Conservation (phyloP, 2,888 invertebrate species). For the Noctua janthina region DNA sequence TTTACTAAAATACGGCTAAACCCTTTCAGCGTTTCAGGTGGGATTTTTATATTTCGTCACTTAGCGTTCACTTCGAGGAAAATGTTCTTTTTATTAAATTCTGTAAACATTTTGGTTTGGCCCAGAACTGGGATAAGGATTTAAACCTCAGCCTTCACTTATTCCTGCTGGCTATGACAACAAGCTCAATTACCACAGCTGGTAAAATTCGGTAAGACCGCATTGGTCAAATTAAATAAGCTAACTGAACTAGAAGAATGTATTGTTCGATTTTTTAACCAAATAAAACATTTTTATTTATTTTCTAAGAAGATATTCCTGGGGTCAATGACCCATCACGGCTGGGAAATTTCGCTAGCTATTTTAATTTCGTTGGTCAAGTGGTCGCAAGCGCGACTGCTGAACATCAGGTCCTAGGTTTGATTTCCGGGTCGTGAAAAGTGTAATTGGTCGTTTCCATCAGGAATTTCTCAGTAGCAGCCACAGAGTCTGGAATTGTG, state of each 20-base stretch:
- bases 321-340: too few relatives aligned
- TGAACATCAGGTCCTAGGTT: too few relatives aligned
- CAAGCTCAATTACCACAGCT: background rate
- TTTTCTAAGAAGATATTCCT: too few relatives aligned
- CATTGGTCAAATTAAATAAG: background rate
- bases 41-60: conserved; percentile 8
- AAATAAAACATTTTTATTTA: too few relatives aligned
- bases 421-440: too few relatives aligned
- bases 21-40: conserved; percentile 16
- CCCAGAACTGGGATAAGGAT: background rate
- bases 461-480: too few relatives aligned
- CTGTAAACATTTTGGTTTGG: conserved; percentile 5
- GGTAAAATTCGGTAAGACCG: background rate
- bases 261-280: too few relatives aligned
- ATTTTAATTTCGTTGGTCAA: too few relatives aligned
- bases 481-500: too few relatives aligned
- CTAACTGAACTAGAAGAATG: background rate
- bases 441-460: too few relatives aligned
- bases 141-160: background rate
- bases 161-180: background rate
- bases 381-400: too few relatives aligned
- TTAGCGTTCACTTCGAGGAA: conserved; percentile 11
- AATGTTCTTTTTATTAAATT: conserved; percentile 8
- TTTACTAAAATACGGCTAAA: conserved; percentile 25
- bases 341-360: too few relatives aligned